Base-by-base conservation (phyloP, 2,888 invertebrate genomes). In the Heliconius ismenius region DNA sequence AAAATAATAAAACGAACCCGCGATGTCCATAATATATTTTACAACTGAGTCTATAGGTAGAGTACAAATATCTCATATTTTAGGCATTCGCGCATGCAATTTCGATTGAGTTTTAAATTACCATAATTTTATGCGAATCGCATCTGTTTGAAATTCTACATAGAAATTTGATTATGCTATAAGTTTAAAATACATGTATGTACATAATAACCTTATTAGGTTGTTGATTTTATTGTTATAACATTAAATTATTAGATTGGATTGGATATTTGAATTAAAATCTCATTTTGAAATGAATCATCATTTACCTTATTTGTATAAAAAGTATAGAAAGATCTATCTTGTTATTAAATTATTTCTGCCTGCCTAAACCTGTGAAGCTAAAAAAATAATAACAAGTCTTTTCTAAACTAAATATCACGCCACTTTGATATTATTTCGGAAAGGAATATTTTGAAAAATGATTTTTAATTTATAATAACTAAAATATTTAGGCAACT, bases 51-150 rank as follows among this genome's bases (percentile, higher is more conserved):
- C 70, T 32, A 64, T 64, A 39, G 18, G 28, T 21, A 15, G n/a
- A 49, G 64, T 49, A 65, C 64, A 64, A 74, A 64, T 74, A 54
- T 54, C 73, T 73, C 73, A 73, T 74, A 62, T 77, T 70, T 79
- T 78, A 78, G 75, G 67, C 67, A 76, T 76, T 72, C 67, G 67
- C 65, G 69, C 73, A 76, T 74, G 69, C 75, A 75, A 73, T 74
- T 65, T 77, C 74, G 72, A 79, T 76, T 79, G 62, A 54, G 67
- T 80, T 79, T 78, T 65, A 75, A 73, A 79, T 79, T 79, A 74
- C 70, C 79, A 78, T 78, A 75, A 78, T 79, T 78, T 77, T 43
- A 79, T 78, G 67, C 73, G 69, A 69, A 75, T 73, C 58, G 28
- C 62, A 77, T 73, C 75, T 68, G 43, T 78, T 78, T 79, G 78